Conservation (phyloP, 2,113 vertebrate species). For the Cololabis saira region DNA sequence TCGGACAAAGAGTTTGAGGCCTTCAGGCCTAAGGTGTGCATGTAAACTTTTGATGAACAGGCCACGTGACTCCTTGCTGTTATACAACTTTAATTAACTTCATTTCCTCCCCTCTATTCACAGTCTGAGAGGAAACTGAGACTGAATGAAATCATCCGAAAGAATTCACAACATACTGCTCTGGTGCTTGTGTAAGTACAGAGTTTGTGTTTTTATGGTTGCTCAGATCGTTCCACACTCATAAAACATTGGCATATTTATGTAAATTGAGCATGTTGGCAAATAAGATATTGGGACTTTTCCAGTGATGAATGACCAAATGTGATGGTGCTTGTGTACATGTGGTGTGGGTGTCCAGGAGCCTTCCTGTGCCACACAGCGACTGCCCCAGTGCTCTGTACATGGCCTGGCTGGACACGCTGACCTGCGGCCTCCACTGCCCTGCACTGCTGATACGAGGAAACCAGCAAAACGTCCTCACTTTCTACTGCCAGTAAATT, state of each 20-base stretch:
- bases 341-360: conserved; percentile 54
- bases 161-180: conserved; percentile 78
- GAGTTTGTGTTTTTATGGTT: neutral
- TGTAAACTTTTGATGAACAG: neutral
- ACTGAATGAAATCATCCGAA: conserved; percentile 81
- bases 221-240: neutral
- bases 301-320: accelerated
- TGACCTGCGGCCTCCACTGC: conserved; percentile 74
- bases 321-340: neutral
- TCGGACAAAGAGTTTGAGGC: conserved; percentile 76
- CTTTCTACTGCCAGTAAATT: conserved; percentile 78
- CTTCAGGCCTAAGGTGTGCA: conserved; percentile 74
- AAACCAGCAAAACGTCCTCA: conserved; percentile 81
- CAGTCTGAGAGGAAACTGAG: conserved; percentile 79
- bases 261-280: neutral
- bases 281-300: neutral
- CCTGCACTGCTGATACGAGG: conserved; percentile 76
- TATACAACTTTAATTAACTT: neutral
- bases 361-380: conserved; percentile 73
- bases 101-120: neutral
- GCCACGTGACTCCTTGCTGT: neutral
- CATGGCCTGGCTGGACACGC: conserved; percentile 79
- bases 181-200: conserved; percentile 81
- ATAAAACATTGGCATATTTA: neutral
- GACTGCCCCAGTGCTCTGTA: conserved; percentile 78